Evolutionary conservation across 2,113 vertebrate genomes (phyloP).

Genomic region (Ophthalmotilapia sp.): DNA sequence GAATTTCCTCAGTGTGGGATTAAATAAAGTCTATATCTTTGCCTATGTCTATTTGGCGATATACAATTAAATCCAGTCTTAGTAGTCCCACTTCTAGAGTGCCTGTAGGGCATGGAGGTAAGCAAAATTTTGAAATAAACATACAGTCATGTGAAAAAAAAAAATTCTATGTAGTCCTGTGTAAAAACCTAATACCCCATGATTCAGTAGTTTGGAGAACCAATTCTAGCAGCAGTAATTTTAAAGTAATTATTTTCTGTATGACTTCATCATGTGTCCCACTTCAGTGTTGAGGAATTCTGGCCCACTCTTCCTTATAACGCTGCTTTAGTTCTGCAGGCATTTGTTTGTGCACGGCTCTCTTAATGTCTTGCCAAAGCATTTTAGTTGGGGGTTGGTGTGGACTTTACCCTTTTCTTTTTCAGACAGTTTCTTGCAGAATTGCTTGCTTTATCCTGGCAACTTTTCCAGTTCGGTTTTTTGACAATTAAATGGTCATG

Average conservation of each 20-base stretch:
- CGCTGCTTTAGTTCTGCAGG: not conserved
- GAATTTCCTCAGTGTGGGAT: not conserved
- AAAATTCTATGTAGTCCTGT: not conserved
- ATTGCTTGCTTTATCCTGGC: not conserved
- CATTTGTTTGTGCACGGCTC: not conserved
- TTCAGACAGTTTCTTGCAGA: not conserved
- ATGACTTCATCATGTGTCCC: not conserved
- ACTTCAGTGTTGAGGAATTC: not conserved
- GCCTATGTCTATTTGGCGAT: not conserved
- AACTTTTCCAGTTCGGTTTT: not conserved
- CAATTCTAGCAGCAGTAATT: not conserved
- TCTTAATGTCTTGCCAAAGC: not conserved
- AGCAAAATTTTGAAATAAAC: not conserved
- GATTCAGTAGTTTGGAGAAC: not conserved
- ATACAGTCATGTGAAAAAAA: not conserved
- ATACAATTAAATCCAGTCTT: not conserved
- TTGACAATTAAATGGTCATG: not conserved
- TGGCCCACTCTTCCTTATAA: not conserved
- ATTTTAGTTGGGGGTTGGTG: not conserved
- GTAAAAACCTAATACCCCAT: not conserved
- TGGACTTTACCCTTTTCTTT: not conserved
- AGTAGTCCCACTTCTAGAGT: not conserved
- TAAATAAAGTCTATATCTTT: not conserved
- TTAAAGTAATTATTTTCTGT: not conserved
- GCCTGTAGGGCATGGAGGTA: not conserved